Conservation (phyloP, 2,888 invertebrate species). For the Phasia obesa region DNA sequence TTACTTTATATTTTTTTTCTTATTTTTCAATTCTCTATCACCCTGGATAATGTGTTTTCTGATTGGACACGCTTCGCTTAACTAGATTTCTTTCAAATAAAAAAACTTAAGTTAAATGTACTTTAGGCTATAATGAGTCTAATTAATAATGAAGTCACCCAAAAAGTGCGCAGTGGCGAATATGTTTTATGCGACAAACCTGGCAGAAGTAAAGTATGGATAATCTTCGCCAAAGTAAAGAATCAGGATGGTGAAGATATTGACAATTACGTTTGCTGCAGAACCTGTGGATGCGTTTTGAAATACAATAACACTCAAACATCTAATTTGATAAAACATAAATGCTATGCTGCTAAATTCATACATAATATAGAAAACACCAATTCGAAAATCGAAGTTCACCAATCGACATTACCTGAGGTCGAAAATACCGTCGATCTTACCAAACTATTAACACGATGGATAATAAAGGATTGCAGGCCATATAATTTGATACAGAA, state of each 20-base stretch:
- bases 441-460: slow-evolving; percentile 12
- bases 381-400: background rate
- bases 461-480: slow-evolving; percentile 12
- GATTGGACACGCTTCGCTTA: too few species aligned
- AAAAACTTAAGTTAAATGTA: too few species aligned
- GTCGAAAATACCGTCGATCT: background rate
- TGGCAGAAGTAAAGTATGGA: slow-evolving; percentile 24
- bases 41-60: too few species aligned
- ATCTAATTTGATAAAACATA: slow-evolving; percentile 12
- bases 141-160: background rate
- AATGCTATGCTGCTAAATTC: slow-evolving; percentile 6
- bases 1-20: too few species aligned
- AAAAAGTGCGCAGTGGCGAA: background rate
- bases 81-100: too few species aligned
- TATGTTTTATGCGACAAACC: background rate
- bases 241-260: slow-evolving; percentile 9
- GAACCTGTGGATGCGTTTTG: background rate
- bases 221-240: background rate
- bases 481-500: slow-evolving; percentile 6
- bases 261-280: background rate
- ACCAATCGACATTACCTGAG: background rate
- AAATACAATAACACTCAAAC: background rate
- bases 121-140: background rate
- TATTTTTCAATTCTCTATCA: too few species aligned
- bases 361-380: background rate